Conservation (phyloP, 2,888 invertebrate genomes). For the Cantharis nigra region DNA sequence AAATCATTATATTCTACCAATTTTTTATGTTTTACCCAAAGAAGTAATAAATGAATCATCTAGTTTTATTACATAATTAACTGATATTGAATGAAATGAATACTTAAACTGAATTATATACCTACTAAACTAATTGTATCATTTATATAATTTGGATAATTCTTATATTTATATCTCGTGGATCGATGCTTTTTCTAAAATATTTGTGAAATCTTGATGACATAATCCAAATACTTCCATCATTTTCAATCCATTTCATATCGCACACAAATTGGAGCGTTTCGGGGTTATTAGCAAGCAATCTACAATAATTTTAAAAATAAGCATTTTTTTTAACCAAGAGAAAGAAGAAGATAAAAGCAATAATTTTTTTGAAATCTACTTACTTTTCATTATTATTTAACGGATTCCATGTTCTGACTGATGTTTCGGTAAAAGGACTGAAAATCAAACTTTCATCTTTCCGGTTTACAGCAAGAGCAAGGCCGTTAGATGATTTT, state of each 20-base stretch:
- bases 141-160: slow-evolving; percentile 63
- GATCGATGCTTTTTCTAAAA: slow-evolving; percentile 70
- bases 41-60: no score
- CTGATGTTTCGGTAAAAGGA: slow-evolving; percentile 78
- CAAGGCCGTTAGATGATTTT: slow-evolving; percentile 84
- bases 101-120: no score
- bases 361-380: background rate
- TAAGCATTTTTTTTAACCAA: no score
- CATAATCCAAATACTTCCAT: slow-evolving; percentile 74
- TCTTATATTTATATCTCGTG: slow-evolving; percentile 73
- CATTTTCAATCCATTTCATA: slow-evolving; percentile 68
- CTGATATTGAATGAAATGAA: no score
- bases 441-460: slow-evolving; percentile 79
- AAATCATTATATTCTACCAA: no score
- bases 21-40: no score
- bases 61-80: no score
- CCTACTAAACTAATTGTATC: no score
- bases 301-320: slow-evolving; percentile 54
- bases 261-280: slow-evolving; percentile 80
- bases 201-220: slow-evolving; percentile 81
- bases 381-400: slow-evolving; percentile 71
- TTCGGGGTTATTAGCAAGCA: slow-evolving; percentile 73
- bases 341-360: no score
- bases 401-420: slow-evolving; percentile 79
- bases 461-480: slow-evolving; percentile 70